These are phyloP conservation scores for Pipa parva DNA, from an alignment of 2,113 vertebrate species.

Conservation along the genomic window DNA sequence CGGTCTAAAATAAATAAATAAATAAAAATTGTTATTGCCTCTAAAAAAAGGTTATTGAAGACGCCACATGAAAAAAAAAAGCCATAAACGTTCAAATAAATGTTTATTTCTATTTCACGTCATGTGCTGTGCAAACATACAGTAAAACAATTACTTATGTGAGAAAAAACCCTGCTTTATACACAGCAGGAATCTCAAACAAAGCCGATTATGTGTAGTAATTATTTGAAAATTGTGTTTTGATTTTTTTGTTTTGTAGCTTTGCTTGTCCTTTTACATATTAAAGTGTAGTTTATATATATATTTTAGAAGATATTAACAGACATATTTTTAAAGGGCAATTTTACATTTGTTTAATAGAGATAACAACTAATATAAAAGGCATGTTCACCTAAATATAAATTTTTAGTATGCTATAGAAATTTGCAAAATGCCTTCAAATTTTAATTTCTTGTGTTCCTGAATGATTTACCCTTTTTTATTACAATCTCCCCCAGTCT, in stretches of 20 bases:
- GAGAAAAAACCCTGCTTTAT: constrained; percentile 17
- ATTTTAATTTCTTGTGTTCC: no score
- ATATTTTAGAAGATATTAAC: no score
- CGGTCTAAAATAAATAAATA: constrained; percentile 1
- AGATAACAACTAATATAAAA: no score
- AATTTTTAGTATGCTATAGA: no score
- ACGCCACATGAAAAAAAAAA: constrained; percentile 23
- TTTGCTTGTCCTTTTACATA: no score
- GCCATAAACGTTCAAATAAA: constrained; percentile 18
- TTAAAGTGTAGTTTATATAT: no score
- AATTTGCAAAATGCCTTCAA: no score
- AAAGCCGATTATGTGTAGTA: not conserved
- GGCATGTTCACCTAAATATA: no score
- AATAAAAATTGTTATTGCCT: constrained; percentile 22
- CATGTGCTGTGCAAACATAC: constrained; percentile 16
- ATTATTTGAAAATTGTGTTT: not conserved
- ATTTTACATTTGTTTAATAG: no score
- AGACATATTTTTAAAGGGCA: no score
- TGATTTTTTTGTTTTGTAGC: not conserved
- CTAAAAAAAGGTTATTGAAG: constrained; percentile 32
- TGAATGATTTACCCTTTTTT: no score
- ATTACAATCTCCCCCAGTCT: no score
- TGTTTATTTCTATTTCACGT: constrained; percentile 29
- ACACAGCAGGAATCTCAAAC: constrained; percentile 8
- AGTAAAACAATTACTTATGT: constrained; percentile 16